Evolutionary conservation across 92 coral and sea anemone species (phyloP).

Genomic region (Epizoanthus stellaris): DNA sequence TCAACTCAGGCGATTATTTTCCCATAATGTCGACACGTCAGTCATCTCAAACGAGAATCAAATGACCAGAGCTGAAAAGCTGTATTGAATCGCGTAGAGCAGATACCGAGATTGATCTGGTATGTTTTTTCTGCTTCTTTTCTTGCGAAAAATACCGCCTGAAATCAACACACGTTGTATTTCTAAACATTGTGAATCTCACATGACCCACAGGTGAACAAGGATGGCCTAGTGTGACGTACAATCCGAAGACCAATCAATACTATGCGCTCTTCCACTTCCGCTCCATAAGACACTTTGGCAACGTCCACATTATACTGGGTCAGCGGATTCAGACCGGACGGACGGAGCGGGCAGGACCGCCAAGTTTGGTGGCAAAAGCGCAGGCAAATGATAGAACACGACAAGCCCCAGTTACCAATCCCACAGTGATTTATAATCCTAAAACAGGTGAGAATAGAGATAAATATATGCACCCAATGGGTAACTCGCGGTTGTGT

Average conservation of each 20-base stretch:
- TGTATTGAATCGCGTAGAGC: too few relatives aligned
- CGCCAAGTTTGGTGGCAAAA: conserved; percentile 66
- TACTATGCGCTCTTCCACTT: conserved; percentile 82
- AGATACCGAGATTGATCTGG: too few relatives aligned
- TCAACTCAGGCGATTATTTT: too few relatives aligned
- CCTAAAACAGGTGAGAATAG: conserved; percentile 77
- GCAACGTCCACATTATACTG: conserved; percentile 67
- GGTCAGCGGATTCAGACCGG: conserved; percentile 81
- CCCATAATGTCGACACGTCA: too few relatives aligned
- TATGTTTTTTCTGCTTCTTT: background rate
- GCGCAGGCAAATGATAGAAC: conserved; percentile 33
- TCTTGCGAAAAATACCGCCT: background rate
- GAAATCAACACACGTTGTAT: background rate
- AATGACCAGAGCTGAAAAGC: too few relatives aligned
- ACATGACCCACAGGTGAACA: conserved; percentile 72
- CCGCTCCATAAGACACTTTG: conserved; percentile 68
- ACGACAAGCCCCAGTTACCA: conserved; percentile 39
- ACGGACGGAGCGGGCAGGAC: conserved; percentile 65
- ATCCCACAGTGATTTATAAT: conserved; percentile 78
- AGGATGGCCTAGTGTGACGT: conserved; percentile 92
- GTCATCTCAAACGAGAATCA: too few relatives aligned
- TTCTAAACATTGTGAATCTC: background rate
- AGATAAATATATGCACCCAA: background rate
- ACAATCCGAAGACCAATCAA: conserved; percentile 74
- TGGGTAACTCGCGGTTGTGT: background rate